Evolutionary conservation across 2,888 invertebrate genomes (phyloP), one percentile per base, ranked within the genome.

Genomic region (Coecobrya sp.): DNA sequence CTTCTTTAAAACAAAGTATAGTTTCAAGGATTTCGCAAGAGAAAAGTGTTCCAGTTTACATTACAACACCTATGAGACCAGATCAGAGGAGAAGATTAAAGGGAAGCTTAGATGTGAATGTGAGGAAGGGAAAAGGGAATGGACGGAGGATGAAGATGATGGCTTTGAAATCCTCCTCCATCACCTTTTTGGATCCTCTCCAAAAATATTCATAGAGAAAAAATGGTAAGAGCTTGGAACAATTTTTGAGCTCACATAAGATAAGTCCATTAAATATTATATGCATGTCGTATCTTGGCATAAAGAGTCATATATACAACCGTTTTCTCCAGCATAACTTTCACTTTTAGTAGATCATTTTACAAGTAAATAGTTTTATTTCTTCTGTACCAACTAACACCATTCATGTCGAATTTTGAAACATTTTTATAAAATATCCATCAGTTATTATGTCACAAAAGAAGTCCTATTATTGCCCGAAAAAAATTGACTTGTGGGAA

Each of bases 81-180:
- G 36, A 36, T 36, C 36, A 36, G 36, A 49, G 10, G 49, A 49
- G 49, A 49, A 49, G 13, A 49, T 13, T 55, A 55, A 55, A 55
- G 55, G n/a, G 5, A 55, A 55, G 55, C 5, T 16, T 19, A 13
- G 11, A 49, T 49, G 49, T 49, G 13, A 13, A 42, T 36, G 19
- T 13, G 49, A 1, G 36, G 49, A 49, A 59, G 59, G 45, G 36
- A 59, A 82, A 25, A 87, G 27, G 76, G 59, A 19, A 76, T 30
- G 36, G 52, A 68, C 84, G 55, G 30, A 30, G 93, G 93, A 93
- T 94, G 93, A 93, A 92, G 79, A 92, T 94, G 93, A 94, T 93
- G 93, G 93, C 92, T 93, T 93, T 93, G 93, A 93, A 93, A 94
- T 94, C 93, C 94, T 93, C 91, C 93, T 94, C 92, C 91, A 94